Percentiles rank a stretch among this genome's conserved stretches.
Conservation (phyloP, 2,113 vertebrate genomes). For the Otus sunia region DNA sequence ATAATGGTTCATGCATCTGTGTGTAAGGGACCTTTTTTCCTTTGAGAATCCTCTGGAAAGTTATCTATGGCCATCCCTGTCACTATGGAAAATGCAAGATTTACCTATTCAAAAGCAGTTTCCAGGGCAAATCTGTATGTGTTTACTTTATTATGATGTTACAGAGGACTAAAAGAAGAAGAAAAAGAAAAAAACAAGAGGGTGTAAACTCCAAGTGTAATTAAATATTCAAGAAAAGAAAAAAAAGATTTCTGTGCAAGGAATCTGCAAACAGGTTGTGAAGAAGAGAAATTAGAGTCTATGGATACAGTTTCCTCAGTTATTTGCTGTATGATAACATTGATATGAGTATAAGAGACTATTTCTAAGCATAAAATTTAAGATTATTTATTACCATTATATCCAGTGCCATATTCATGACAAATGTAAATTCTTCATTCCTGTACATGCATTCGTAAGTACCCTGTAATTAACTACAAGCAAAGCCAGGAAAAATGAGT, state of each 20-base stretch:
- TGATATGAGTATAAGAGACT: neutral
- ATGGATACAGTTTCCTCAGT: neutral
- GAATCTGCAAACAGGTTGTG: neutral
- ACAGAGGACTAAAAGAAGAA: fast-evolving
- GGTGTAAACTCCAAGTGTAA: neutral
- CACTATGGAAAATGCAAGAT: neutral
- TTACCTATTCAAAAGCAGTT: neutral
- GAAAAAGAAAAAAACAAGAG: no score
- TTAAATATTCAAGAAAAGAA: neutral
- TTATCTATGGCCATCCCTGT: neutral
- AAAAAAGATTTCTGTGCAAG: neutral
- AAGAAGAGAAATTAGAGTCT: neutral
- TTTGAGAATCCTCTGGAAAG: neutral
- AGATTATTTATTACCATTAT: neutral
- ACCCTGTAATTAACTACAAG: neutral
- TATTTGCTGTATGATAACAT: neutral
- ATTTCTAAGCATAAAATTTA: neutral
- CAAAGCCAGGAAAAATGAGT: neutral
- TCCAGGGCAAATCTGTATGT: neutral
- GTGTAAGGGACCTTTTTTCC: neutral
- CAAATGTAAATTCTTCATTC: neutral
- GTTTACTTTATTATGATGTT: neutral
- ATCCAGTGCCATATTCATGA: neutral
- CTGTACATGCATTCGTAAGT: neutral
- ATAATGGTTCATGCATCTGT: neutral